Evolutionary conservation across 2,797 vertebrate species (phyloP), one percentile per base, ranked within the genome.

Genomic region (Glossophaga mutica): DNA sequence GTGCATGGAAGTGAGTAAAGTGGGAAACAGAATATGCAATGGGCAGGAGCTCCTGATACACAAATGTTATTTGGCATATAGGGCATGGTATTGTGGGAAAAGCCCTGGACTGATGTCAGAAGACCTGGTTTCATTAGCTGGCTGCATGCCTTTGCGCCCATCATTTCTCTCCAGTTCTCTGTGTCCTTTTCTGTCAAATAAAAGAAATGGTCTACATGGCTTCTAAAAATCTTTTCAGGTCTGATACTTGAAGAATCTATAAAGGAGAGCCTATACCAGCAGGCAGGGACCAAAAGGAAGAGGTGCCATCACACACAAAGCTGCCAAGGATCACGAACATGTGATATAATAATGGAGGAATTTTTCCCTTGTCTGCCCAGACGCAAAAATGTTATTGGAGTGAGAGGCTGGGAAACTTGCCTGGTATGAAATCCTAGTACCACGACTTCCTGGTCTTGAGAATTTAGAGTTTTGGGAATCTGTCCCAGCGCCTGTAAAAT

Each of bases 341-440:
- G 46, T 94, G 91, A 85, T 34, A 82, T n/a, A 65, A 24, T 83
- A 88, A 62, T 62, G 73, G 90, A 18, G 59, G 90, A 95, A 88
- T 95, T 88, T 91, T 70, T 77, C 84, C 73, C 57, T 77, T 57
- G 74, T 96, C 91, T 92, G 62, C 78, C 90, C 82, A 93, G 81
- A 96, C 78, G 50, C 82, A 88, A 92, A 95, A 90, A 86, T 95
- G 68, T 90, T 94, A 57, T 15, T 96, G 70, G 90, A 93, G n/a
- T 87, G 65, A 95, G 88, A 95, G 82, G 79, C 91, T 96, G 94
- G 96, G 88, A 97, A 94, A 37, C 55, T 82, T 93, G 95, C 96
- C 97, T 93, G 50, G 73, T 86, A 85, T 74, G 95, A 97, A 97
- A 95, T 92, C 44, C 62, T 85, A 96, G 48, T 88, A 74, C 81